A percentile compares a stretch with the other conserved stretches of the same genome.
Conservation (phyloP, 2,888 invertebrate species). For the Eupithecia dodoneata region DNA sequence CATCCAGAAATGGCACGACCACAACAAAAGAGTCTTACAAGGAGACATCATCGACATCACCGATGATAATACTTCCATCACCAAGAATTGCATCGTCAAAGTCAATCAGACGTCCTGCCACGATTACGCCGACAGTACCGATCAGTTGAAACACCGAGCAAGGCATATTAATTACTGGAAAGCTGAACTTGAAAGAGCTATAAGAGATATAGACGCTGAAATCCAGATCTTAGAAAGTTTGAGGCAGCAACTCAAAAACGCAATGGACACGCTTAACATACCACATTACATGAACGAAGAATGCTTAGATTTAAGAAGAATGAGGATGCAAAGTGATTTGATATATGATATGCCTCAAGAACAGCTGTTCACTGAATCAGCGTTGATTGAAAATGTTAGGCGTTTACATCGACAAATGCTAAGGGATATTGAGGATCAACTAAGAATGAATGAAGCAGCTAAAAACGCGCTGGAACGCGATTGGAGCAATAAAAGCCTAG, state of each 20-base stretch:
- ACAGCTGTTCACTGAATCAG: slow-evolving; percentile 88
- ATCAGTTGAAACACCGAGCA: slow-evolving; percentile 69
- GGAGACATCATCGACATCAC: slow-evolving; percentile 75
- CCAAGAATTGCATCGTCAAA: slow-evolving; percentile 77
- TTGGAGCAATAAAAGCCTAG: slow-evolving; percentile 94
- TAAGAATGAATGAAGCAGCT: slow-evolving; percentile 88
- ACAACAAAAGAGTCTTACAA: slow-evolving; percentile 69
- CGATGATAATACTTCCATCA: slow-evolving; percentile 71
- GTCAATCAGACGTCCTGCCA: slow-evolving; percentile 75
- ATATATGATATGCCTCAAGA: slow-evolving; percentile 90
- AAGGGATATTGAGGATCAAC: slow-evolving; percentile 87
- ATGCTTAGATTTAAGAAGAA: slow-evolving; percentile 87
- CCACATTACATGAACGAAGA: slow-evolving; percentile 85
- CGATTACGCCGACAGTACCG: slow-evolving; percentile 73
- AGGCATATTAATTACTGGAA: slow-evolving; percentile 80
- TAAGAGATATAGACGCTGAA: slow-evolving; percentile 74
- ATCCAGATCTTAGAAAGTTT: slow-evolving; percentile 66
- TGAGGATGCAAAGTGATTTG: slow-evolving; percentile 89
- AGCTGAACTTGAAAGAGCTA: slow-evolving; percentile 72
- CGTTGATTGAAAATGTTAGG: slow-evolving; percentile 88
- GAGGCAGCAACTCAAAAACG: slow-evolving; percentile 77
- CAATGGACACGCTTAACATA: slow-evolving; percentile 68
- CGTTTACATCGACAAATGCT: slow-evolving; percentile 86
- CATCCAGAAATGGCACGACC: slow-evolving; percentile 70
- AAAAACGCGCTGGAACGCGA: slow-evolving; percentile 92